These are phyloP conservation scores for Diarsia brunnea DNA, from an alignment of 2,888 invertebrate species.

Conservation along the genomic window DNA sequence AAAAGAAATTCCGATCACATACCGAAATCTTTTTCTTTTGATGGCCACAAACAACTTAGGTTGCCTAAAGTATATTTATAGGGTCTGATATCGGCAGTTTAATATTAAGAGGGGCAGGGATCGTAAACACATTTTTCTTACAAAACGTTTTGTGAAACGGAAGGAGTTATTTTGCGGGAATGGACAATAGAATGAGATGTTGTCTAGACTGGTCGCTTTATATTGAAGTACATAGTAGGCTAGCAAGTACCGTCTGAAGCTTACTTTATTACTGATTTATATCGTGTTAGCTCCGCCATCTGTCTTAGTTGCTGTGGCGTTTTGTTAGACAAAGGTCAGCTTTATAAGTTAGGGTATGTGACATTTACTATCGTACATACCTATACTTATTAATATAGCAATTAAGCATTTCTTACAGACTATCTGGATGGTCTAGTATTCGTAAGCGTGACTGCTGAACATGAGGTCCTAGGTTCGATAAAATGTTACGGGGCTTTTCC, in stretches of 20 bases:
- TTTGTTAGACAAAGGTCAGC: background rate
- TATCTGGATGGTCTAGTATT: no score
- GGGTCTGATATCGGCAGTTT: slow-evolving; percentile 42
- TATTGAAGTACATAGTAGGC: slow-evolving; percentile 24
- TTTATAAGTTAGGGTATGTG: slow-evolving; percentile 2
- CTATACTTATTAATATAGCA: background rate
- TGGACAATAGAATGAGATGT: slow-evolving; percentile 31
- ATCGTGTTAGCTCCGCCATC: slow-evolving; percentile 41
- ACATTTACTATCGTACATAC: slow-evolving; percentile 1
- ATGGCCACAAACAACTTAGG: slow-evolving; percentile 40
- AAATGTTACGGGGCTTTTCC: no score
- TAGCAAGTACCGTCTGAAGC: slow-evolving; percentile 16
- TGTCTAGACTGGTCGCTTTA: slow-evolving; percentile 50
- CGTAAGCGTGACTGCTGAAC: no score
- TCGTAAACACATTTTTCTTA: slow-evolving; percentile 46
- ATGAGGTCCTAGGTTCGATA: no score
- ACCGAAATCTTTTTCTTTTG: slow-evolving; percentile 48
- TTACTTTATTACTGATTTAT: slow-evolving; percentile 57
- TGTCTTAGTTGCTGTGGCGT: slow-evolving; percentile 28
- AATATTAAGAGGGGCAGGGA: slow-evolving; percentile 21
- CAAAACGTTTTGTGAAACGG: slow-evolving; percentile 30
- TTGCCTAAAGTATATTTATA: slow-evolving; percentile 43
- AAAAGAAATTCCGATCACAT: slow-evolving; percentile 48
- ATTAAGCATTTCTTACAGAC: background rate
- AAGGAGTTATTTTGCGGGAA: slow-evolving; percentile 32